Conservation (phyloP, 2,797 vertebrate species). For the Rhyacichthys aspro region DNA sequence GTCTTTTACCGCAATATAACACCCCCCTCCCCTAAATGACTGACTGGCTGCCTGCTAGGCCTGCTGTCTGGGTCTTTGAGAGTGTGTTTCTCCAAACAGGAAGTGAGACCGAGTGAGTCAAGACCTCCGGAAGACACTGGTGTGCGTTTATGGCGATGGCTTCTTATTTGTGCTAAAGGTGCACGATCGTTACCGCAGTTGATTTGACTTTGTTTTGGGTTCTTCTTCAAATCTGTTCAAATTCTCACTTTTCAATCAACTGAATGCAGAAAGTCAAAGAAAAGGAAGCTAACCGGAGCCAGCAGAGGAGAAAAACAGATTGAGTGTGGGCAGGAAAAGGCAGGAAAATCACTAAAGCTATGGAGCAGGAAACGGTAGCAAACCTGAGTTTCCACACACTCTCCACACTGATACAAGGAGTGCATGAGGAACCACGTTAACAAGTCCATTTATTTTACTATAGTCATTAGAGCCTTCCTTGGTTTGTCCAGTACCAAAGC, state of each 20-base stretch:
- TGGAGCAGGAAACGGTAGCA: conserved; percentile 50
- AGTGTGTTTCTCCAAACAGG: conserved; percentile 37
- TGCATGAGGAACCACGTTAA: background rate
- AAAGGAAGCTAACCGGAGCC: conserved; percentile 6
- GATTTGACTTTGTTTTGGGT: no score
- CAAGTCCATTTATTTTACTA: background rate
- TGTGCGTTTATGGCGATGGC: conserved; percentile 6
- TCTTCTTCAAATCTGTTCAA: background rate
- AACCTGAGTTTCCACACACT: conserved; percentile 42
- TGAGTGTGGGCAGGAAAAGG: conserved; percentile 52
- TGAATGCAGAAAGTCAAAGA: conserved; percentile 11
- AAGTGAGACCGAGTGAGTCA: conserved; percentile 42
- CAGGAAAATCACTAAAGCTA: conserved; percentile 37
- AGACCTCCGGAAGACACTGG: conserved; percentile 33
- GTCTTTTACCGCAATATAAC: conserved; percentile 55
- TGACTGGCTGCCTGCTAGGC: conserved; percentile 24
- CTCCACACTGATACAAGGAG: conserved; percentile 17
- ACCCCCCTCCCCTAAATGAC: conserved; percentile 25
- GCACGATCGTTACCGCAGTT: background rate
- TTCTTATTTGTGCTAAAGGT: background rate
- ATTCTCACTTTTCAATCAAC: background rate
- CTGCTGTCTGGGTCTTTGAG: background rate
- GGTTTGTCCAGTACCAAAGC: background rate
- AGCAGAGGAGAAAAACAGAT: conserved; percentile 60
- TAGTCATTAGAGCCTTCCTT: background rate